Percentiles rank a stretch among this genome's conserved stretches.
These are phyloP conservation scores for Vanessa tameamea DNA, from an alignment of 1,140 invertebrate genomes.

Conservation along the genomic window DNA sequence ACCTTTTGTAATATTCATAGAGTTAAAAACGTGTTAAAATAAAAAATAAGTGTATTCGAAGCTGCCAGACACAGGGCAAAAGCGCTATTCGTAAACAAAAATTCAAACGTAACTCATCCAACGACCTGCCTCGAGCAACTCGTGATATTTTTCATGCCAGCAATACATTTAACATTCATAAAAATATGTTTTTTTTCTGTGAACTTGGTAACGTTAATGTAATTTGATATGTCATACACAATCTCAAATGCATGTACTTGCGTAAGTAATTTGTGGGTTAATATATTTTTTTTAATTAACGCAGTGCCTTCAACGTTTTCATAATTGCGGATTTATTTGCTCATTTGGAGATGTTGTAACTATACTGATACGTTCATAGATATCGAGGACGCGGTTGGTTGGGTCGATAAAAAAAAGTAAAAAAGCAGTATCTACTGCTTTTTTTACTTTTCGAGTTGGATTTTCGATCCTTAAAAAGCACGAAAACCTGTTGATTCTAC, in stretches of 20 bases:
- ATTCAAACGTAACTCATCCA: not conserved
- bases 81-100: not conserved
- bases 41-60: not conserved
- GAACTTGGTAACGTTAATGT: not conserved
- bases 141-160: not conserved
- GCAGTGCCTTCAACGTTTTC: no score
- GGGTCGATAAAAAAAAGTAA: no score
- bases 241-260: not conserved
- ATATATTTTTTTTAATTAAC: not conserved
- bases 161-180: not conserved
- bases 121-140: not conserved
- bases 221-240: conserved; percentile 5
- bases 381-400: no score
- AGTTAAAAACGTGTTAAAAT: not conserved
- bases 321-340: no score
- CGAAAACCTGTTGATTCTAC: no score
- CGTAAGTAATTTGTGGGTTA: not conserved
- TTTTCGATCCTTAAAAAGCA: no score
- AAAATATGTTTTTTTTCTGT: not conserved
- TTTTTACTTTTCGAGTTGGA: no score
- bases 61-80: not conserved
- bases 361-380: no score
- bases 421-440: no score
- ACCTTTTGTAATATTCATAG: not conserved
- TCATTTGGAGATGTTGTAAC: no score